Evolutionary conservation across 2,797 vertebrate species (phyloP).

Genomic region (Ptychadena robeensis): DNA sequence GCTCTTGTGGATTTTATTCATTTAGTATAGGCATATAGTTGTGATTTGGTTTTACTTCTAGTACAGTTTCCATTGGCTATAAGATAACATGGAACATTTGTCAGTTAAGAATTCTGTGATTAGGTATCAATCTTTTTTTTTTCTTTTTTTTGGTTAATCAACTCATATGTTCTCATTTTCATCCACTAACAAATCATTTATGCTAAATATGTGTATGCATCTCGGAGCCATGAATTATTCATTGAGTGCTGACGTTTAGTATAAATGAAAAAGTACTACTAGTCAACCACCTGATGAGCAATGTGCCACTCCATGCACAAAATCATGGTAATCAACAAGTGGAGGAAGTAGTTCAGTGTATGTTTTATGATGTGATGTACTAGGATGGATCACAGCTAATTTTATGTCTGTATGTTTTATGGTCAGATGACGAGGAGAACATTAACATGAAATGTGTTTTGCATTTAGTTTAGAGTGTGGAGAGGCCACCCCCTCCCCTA

Average conservation of each 20-base stretch:
- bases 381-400: neutral
- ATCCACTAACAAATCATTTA: constrained; percentile 40
- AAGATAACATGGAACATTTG: constrained; percentile 15
- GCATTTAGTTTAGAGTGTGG: no score
- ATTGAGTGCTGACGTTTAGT: constrained; percentile 34
- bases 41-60: neutral
- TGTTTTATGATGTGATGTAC: neutral
- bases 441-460: no score
- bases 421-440: no score
- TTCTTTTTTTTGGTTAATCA: constrained; percentile 28
- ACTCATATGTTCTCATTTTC: constrained; percentile 28
- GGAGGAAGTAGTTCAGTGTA: neutral
- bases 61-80: neutral
- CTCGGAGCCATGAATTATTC: constrained; percentile 51
- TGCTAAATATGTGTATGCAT: constrained; percentile 45
- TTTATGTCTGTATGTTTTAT: no score
- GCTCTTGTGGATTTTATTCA: no score
- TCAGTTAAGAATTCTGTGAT: neutral
- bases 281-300: constrained; percentile 33
- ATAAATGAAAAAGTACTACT: constrained; percentile 36
- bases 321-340: constrained; percentile 45
- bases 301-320: constrained; percentile 30
- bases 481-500: no score
- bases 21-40: neutral
- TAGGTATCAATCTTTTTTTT: constrained; percentile 8